Base-by-base conservation (phyloP, 1,140 invertebrate genomes). In the Tetranychus cinnabarinus region DNA sequence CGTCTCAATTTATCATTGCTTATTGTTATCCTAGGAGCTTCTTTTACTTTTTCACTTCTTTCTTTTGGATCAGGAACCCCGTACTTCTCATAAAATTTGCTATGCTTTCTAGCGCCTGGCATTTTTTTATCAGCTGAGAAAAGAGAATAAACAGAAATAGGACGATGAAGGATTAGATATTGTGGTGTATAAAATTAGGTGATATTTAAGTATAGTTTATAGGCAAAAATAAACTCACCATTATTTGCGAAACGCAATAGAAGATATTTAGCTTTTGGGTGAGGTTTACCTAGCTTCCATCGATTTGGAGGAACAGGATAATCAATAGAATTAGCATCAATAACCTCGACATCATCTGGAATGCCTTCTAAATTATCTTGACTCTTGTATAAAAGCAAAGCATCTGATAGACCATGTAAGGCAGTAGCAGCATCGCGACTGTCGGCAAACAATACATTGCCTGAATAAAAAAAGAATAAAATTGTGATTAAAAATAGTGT, bases 371-470 rank as follows among this genome's bases (percentile, higher is more conserved):
- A 64, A 68, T 70, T 48, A 60, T 66, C 68, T 72, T 68, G 65
- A 71, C 59, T 45, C 45, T 58, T 54, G 42, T 61, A 23, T 37
- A 62, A 37, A 37, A 48, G 55, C 55, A 63, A 75, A 69, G 48
- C 74, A 72, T 56, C 76, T 3, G 78, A 82, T 13, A 80, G 68
- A 50, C 75, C 76, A 61, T 80, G 70, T 61, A 87, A 70, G 50
- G 84, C 84, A 69, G 80, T 76, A 3, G 83, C 82, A 65, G 82
- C 79, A 36, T 79, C 79, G 61, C 80, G 70, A 62, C 79, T 76
- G 68, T 86, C 83, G 34, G 79, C 68, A 80, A 83, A 88, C 5
- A 85, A 77, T 42, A 86, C 76, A 75, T 86, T 88, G 10, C 55
- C 55, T 56, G 8, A 13, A 8, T 2, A 34, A 10, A 37, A 36